A percentile compares a stretch with the other conserved stretches of the same genome.
Evolutionary conservation across 2,797 vertebrate species (phyloP).

Genomic region (Gadopsis marmoratus): DNA sequence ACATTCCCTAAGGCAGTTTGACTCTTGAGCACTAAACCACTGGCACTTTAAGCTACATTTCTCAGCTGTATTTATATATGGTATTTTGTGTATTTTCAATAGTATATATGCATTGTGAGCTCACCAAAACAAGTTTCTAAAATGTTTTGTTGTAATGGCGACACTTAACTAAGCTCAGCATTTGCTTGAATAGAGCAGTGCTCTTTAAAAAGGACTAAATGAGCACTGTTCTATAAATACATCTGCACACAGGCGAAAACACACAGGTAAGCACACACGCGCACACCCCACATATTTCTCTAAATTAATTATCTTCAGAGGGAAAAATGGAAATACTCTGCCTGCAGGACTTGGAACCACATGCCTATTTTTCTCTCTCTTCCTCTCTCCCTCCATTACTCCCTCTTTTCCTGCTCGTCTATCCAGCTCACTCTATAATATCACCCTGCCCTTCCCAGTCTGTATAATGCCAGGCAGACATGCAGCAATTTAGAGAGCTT

Average conservation of each 20-base stretch:
- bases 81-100: not conserved
- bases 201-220: constrained; percentile 12
- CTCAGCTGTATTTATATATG: not conserved
- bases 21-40: not conserved
- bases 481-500: constrained; percentile 49
- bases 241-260: not conserved
- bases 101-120: not conserved
- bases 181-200: not conserved
- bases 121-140: not conserved
- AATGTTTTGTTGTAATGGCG: not conserved
- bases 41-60: not conserved
- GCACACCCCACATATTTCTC: constrained; percentile 16
- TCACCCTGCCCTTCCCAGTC: constrained; percentile 19
- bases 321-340: constrained; percentile 52
- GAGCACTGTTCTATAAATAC: constrained; percentile 23
- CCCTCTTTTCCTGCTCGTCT: not conserved
- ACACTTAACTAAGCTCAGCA: not conserved
- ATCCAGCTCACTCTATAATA: constrained; percentile 37
- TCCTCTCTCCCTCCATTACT: constrained; percentile 4
- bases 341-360: constrained; percentile 33
- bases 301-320: constrained; percentile 49
- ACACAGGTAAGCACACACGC: not conserved
- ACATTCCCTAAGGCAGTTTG: not conserved
- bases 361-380: not conserved
- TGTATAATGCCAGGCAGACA: constrained; percentile 42